Base-by-base conservation (phyloP, 1,140 invertebrate species). In the Heliconius himera region DNA sequence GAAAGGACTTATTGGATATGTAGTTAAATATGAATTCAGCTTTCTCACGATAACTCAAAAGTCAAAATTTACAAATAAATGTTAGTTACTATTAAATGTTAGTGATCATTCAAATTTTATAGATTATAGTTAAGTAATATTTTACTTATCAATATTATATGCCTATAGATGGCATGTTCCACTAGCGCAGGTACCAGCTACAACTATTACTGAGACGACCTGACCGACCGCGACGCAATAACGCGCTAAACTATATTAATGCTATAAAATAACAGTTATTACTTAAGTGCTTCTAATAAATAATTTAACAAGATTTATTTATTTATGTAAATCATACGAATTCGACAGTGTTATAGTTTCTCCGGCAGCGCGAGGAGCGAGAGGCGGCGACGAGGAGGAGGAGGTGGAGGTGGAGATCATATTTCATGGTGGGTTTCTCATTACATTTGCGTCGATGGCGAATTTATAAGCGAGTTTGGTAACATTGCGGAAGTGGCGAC, bases 341-440 rank as follows among this genome's bases (percentile, higher is more conserved):
- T 66, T 66, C 22, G 26, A 66, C 60, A n/a, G 60, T 66, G 60
- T 66, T 66, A 66, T 66, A 66, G 60, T 66, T 66, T 66, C 60
- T 66, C 60, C 26, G 13, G 22, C 20, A 66, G 60, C 3, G 60
- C 3, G 33, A n/a, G 70, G 29, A 66, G 60, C 3, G 60, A 1
- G 33, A n/a, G 70, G 29, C 22, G 66, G 18, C 3, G 70, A n/a
- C 16, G n/a, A 46, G 41, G 13, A 46, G 41, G 41, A 18, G 29
- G 8, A 33, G 20, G 29, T n/a, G 70, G 56, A 66, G n/a, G 33
- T 22, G 70, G 60, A 66, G 60, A 13, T 66, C 26, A 66, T 66
- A 66, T 66, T 66, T 66, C 60, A 72, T 72, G 70, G 36, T 20
- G 70, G 29, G 29, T 72, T 72, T 72, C 70, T 38, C 70, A 72